Base-by-base conservation (phyloP, 2,888 invertebrate genomes). In the Scrobipalpa costella region DNA sequence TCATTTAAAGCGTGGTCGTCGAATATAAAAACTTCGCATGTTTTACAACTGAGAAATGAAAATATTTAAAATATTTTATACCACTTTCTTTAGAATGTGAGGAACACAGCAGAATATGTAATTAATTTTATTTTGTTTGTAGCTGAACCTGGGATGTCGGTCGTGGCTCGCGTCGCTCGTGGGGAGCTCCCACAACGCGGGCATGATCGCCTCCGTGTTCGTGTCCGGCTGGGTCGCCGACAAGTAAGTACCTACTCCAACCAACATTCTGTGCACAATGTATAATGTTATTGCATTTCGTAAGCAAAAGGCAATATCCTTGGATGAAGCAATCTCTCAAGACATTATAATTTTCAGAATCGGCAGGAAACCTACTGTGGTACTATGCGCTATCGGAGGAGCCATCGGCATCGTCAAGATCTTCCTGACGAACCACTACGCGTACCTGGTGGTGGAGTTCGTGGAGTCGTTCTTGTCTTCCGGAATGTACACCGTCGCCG, bases 211-310 rank as follows among this genome's bases (percentile, higher is more conserved):
- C 13, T 94, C 94, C 0, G 85, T 94, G 76, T 86, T 93, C 57
- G 77, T 94, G 15, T 85, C 93, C 33, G 94, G 94, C 68, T 91
- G 93, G 74, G 76, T 94, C 64, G 93, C 94, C 50, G 95, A 95
- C 77, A 93, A 80, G 88, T 88, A 79, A 75, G 76, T n/a, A 58
- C 27, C 38, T 9, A 7, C 13, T 11, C 11, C 11, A n/a, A 55
- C 9, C 13, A 38, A 1, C 5, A 27, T 5, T 27, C 27, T 27
- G 5, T 27, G 27, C 27, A 27, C 27, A 27, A 5, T 27, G 5
- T 27, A 27, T 5, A 27, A 5, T 27, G 27, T 27, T 27, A 27
- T 27, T 27, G 27, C 27, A 2, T 27, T 27, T 27, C 27, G 7
- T 40, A 40, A 40, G 15, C 9, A 47, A n/a, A 47, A 5, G 1